Evolutionary conservation across 2,888 invertebrate genomes (phyloP).

Genomic region (Ophioninae sp.): DNA sequence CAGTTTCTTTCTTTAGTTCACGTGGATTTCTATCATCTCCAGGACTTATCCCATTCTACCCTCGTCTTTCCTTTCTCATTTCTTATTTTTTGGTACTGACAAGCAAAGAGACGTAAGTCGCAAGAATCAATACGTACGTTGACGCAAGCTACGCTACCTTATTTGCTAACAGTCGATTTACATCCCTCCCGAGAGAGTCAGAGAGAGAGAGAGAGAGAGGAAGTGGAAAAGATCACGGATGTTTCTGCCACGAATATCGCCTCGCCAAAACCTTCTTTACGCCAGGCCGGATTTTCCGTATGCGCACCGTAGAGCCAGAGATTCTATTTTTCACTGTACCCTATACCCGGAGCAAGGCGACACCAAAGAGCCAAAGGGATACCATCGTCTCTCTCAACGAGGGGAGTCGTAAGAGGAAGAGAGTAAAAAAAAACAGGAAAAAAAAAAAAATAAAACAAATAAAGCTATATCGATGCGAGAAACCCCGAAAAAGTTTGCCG

Average conservation of each 20-base stretch:
- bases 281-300: conserved; percentile 16
- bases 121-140: neutral
- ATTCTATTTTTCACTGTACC: neutral
- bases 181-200: neutral
- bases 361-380: neutral
- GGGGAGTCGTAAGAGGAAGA: neutral
- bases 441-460: neutral
- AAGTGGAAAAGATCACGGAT: neutral
- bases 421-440: neutral
- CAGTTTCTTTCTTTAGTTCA: neutral
- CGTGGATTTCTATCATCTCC: neutral
- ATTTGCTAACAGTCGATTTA: conserved; percentile 6
- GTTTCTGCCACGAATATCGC: conserved; percentile 43
- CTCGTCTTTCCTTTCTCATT: conserved; percentile 21
- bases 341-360: neutral
- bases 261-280: conserved; percentile 25
- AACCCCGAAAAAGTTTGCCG: neutral
- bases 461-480: neutral
- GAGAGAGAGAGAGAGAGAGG: conserved; percentile 1
- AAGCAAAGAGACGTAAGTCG: neutral
- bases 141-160: conserved; percentile 1
- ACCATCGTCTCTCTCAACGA: neutral
- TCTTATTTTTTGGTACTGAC: conserved; percentile 20
- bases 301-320: neutral
- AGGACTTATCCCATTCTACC: neutral